A percentile compares a stretch with the other conserved stretches of the same genome.
These are phyloP conservation scores for Perognathus longimembris DNA, from an alignment of 2,113 vertebrate genomes.

Conservation along the genomic window DNA sequence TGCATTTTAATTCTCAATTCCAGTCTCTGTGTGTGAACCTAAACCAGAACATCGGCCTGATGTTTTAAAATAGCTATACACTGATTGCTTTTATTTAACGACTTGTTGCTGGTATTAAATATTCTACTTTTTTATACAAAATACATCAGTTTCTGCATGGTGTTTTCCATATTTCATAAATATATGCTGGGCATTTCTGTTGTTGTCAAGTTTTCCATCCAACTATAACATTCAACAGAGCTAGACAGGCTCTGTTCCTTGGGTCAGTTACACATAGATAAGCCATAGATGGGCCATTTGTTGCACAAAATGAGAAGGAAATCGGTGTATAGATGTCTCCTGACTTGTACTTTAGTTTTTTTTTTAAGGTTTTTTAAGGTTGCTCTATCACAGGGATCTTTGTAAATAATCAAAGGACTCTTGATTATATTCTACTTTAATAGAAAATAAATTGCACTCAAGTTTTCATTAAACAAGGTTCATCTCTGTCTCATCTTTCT, in stretches of 20 bases:
- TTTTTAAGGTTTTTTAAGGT: background rate
- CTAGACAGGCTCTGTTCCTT: background rate
- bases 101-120: background rate
- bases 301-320: background rate
- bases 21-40: background rate
- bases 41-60: background rate
- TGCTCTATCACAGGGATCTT: background rate
- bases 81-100: background rate
- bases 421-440: slow-evolving; percentile 40
- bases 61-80: background rate
- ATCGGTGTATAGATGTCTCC: background rate
- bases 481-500: background rate
- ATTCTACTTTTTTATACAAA: slow-evolving; percentile 4
- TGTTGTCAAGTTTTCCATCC: background rate
- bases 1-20: background rate
- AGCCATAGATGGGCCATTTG: background rate
- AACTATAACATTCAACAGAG: background rate
- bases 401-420: slow-evolving; percentile 50
- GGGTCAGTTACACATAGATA: slow-evolving; percentile 14
- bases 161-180: background rate
- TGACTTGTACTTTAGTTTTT: slow-evolving; percentile 29
- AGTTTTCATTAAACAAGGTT: slow-evolving; percentile 29
- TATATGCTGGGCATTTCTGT: background rate
- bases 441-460: slow-evolving; percentile 55
- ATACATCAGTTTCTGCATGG: background rate